A percentile compares a stretch with the other conserved stretches of the same genome.
These are phyloP conservation scores for Tachycineta bicolor DNA, from an alignment of 2,113 vertebrate species.

Conservation along the genomic window DNA sequence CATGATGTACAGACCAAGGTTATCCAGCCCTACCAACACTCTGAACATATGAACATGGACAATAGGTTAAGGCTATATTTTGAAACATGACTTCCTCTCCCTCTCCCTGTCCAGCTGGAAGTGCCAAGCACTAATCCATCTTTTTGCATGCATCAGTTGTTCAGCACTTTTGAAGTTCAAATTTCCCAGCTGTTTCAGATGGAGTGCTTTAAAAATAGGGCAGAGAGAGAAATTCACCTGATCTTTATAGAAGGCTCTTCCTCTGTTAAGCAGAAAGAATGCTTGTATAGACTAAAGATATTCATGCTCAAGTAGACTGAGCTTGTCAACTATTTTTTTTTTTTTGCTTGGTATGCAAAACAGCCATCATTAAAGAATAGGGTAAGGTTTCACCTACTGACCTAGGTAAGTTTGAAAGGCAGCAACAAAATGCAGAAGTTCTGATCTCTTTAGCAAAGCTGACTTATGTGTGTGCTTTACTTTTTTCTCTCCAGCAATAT, in stretches of 20 bases:
- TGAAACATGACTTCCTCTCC: not conserved
- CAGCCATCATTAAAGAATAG: not conserved
- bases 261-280: not conserved
- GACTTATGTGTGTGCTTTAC: not conserved
- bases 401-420: not conserved
- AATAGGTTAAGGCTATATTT: not conserved
- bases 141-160: not conserved
- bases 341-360: not conserved
- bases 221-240: constrained; percentile 17
- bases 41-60: not conserved
- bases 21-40: not conserved
- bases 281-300: not conserved
- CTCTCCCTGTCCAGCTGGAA: not conserved
- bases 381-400: not conserved
- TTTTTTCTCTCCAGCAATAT: not conserved
- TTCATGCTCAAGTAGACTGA: not conserved
- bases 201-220: not conserved
- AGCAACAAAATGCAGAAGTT: not conserved
- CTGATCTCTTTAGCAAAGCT: not conserved
- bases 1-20: not conserved
- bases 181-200: constrained; percentile 1
- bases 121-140: not conserved
- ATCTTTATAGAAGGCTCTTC: not conserved
- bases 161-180: not conserved
- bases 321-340: not conserved